phyloP scores from a whole-genome alignment of 2,797 vertebrate species.

The Spinibarbus caldwelli region DNA sequence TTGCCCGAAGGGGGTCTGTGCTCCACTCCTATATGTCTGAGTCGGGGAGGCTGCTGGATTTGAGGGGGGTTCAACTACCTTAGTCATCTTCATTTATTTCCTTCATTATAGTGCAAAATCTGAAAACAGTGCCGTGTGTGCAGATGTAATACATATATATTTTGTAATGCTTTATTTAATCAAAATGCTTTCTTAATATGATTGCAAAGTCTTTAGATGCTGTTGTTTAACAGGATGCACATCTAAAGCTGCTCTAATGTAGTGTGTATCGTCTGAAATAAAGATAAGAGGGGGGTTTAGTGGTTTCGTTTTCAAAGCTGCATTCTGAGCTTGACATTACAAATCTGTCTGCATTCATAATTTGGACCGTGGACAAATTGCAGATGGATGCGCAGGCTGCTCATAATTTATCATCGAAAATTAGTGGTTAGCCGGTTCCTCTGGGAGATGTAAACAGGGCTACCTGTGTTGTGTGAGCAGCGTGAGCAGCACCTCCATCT shows the following conservation, averaged over 20 bases:
- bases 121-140: not conserved
- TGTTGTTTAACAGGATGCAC: constrained; percentile 27
- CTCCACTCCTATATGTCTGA: constrained; percentile 19
- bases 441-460: constrained; percentile 61
- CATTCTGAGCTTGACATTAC: constrained; percentile 59
- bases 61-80: constrained; percentile 8
- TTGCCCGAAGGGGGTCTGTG: constrained; percentile 41
- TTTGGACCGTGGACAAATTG: constrained; percentile 67
- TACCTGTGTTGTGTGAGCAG: constrained; percentile 54
- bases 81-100: constrained; percentile 41
- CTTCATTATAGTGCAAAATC: constrained; percentile 23
- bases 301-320: constrained; percentile 38
- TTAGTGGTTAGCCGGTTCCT: constrained; percentile 59
- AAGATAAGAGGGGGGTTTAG: constrained; percentile 36
- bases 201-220: constrained; percentile 1
- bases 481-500: constrained; percentile 19
- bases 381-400: constrained; percentile 65
- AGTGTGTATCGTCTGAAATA: constrained; percentile 12
- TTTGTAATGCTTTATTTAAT: not conserved
- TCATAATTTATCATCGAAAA: constrained; percentile 70
- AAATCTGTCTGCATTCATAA: constrained; percentile 70
- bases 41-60: constrained; percentile 8
- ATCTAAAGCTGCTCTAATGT: constrained; percentile 27
- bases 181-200: not conserved
- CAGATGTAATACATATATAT: not conserved